Conservation (phyloP, 2,113 vertebrate genomes). For the Crotophaga sulcirostris region DNA sequence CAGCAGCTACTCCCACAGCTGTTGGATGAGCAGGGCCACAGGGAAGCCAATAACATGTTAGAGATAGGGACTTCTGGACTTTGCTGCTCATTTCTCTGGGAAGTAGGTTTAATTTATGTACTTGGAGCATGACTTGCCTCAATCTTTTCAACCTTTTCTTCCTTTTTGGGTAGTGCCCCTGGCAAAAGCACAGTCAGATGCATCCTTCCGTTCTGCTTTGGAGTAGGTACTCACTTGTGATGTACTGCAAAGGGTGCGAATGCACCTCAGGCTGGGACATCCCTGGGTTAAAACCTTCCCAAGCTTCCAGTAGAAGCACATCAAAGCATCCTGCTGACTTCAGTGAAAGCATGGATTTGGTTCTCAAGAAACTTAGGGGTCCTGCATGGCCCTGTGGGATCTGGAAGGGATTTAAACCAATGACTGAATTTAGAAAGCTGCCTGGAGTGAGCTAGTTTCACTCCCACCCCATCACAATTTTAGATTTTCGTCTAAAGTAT, state of each 20-base stretch:
- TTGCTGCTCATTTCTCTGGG: background rate
- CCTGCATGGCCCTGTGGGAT: background rate
- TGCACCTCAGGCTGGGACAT: background rate
- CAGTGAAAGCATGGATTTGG: background rate
- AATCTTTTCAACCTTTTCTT: background rate
- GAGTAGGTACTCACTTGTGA: background rate
- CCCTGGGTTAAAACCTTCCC: background rate
- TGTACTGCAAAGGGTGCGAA: background rate
- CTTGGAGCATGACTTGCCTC: background rate
- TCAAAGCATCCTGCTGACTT: background rate
- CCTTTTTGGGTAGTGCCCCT: accelerated
- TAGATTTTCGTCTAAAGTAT: constrained; percentile 20
- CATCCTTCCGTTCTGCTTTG: accelerated
- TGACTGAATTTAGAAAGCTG: constrained; percentile 16
- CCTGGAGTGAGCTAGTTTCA: background rate
- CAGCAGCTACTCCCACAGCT: background rate
- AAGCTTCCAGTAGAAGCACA: background rate
- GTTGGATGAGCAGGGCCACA: background rate
- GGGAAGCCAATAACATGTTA: background rate
- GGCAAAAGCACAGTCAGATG: background rate
- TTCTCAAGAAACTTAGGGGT: background rate
- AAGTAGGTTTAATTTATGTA: background rate
- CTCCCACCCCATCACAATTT: background rate
- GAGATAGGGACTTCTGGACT: background rate
- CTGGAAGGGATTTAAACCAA: background rate